Evolutionary conservation across 2,797 vertebrate species (phyloP).

Genomic region (Arrhamphus sclerolepis): DNA sequence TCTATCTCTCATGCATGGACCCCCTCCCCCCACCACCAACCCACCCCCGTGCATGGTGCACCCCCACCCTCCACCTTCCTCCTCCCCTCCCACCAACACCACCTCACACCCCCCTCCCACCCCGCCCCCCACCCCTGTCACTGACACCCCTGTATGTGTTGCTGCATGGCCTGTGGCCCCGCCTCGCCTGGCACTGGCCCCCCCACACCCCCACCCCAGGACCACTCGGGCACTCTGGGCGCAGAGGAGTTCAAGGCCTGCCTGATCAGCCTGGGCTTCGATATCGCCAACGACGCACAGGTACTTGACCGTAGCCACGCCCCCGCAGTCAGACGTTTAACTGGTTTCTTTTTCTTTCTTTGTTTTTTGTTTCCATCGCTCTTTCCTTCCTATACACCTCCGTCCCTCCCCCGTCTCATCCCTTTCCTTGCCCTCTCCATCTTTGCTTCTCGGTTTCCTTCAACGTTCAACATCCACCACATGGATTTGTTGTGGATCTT

Average conservation of each 20-base stretch:
- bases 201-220: slow-evolving; percentile 83
- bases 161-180: slow-evolving; percentile 82
- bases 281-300: slow-evolving; percentile 99
- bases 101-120: slow-evolving; percentile 45
- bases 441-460: slow-evolving; percentile 8
- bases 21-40: slow-evolving; percentile 23
- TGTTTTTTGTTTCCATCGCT: slow-evolving; percentile 71
- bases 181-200: slow-evolving; percentile 56
- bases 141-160: slow-evolving; percentile 74
- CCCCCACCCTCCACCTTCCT: slow-evolving; percentile 32
- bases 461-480: slow-evolving; percentile 49
- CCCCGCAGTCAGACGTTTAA: slow-evolving; percentile 70
- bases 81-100: slow-evolving; percentile 16
- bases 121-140: slow-evolving; percentile 33
- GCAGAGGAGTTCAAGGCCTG: slow-evolving; percentile 99
- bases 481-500: slow-evolving; percentile 56
- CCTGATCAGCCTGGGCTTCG: slow-evolving; percentile 99
- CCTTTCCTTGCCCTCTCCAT: slow-evolving; percentile 4
- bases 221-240: slow-evolving; percentile 98
- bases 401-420: slow-evolving; percentile 1
- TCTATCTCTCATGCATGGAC: slow-evolving; percentile 83
- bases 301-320: slow-evolving; percentile 79
- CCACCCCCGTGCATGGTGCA: slow-evolving; percentile 51
- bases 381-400: slow-evolving; percentile 17
- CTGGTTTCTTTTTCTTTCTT: slow-evolving; percentile 54